Conservation (phyloP, 1,140 invertebrate genomes). For the Spodoptera frugiperda region DNA sequence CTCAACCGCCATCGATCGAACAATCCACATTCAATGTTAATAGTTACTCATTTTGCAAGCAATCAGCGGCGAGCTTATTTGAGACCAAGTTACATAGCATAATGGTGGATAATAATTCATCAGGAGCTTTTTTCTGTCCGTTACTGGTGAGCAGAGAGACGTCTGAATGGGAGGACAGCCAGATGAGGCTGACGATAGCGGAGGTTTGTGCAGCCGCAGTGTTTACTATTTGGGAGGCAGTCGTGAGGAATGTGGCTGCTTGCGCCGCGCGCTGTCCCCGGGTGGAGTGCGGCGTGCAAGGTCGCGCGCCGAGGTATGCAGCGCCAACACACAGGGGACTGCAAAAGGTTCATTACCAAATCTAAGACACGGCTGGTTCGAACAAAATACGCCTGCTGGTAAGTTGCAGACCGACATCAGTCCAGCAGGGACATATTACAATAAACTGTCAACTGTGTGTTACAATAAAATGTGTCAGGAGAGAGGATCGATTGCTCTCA, state of each 20-base stretch:
- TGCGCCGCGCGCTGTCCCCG: neutral
- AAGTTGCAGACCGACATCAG: neutral
- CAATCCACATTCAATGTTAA: slow-evolving; percentile 57
- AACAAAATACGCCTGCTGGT: too few relatives aligned
- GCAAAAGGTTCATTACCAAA: slow-evolving; percentile 2
- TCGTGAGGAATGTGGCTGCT: slow-evolving; percentile 50
- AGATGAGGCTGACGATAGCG: slow-evolving; percentile 45
- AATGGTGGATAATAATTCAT: slow-evolving; percentile 63
- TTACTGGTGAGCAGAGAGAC: slow-evolving; percentile 55
- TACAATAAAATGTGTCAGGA: slow-evolving; percentile 36
- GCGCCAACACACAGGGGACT: neutral
- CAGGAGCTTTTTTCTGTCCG: slow-evolving; percentile 56
- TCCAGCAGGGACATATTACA: slow-evolving; percentile 12
- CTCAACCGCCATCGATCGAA: slow-evolving; percentile 39
- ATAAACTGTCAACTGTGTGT: slow-evolving; percentile 6
- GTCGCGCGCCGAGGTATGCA: slow-evolving; percentile 51
- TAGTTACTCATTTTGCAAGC: slow-evolving; percentile 49
- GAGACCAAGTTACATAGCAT: slow-evolving; percentile 56
- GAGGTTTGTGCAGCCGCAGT: slow-evolving; percentile 20
- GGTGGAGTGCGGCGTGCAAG: slow-evolving; percentile 49
- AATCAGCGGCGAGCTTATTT: slow-evolving; percentile 43
- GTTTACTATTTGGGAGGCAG: slow-evolving; percentile 38
- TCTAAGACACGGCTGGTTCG: neutral
- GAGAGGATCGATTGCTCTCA: slow-evolving; percentile 34
- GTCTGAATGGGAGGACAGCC: slow-evolving; percentile 60